Percentiles rank a stretch among this genome's conserved stretches.
Evolutionary conservation across 1,140 invertebrate genomes (phyloP).

Genomic region (Leptestheria dahalacensis): DNA sequence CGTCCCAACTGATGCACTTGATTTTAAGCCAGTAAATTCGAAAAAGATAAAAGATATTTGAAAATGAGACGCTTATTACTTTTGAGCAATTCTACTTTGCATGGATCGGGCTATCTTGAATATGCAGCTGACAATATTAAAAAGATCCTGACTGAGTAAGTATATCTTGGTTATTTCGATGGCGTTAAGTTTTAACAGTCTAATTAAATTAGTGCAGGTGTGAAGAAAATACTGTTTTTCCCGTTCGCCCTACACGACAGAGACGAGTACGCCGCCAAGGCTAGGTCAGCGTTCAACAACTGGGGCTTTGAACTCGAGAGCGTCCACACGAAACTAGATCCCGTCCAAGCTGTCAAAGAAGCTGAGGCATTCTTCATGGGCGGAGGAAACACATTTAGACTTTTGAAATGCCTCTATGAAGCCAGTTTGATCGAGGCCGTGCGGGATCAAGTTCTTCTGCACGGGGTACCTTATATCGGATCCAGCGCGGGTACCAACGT

Average conservation of each 20-base stretch:
- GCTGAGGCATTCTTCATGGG: constrained; percentile 59
- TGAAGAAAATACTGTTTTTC: constrained; percentile 51
- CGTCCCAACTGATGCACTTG: too few species aligned
- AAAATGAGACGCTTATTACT: constrained; percentile 38
- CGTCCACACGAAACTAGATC: constrained; percentile 41
- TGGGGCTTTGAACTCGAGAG: constrained; percentile 49
- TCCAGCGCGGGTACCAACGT: constrained; percentile 71
- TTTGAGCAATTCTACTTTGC: constrained; percentile 49
- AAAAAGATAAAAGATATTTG: too few species aligned
- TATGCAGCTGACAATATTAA: constrained; percentile 47
- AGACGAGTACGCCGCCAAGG: constrained; percentile 47
- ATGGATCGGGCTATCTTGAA: constrained; percentile 47
- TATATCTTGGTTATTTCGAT: constrained; percentile 16
- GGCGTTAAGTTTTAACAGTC: constrained; percentile 16
- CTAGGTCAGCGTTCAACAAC: constrained; percentile 39
- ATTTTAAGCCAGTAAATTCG: too few species aligned
- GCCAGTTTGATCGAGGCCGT: constrained; percentile 47
- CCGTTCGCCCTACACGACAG: constrained; percentile 54
- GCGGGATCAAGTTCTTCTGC: constrained; percentile 37
- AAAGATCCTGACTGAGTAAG: constrained; percentile 42
- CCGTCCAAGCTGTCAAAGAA: constrained; percentile 37
- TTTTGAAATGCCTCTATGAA: constrained; percentile 54
- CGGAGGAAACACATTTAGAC: constrained; percentile 59
- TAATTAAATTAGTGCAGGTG: constrained; percentile 38
- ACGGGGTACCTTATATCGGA: constrained; percentile 57